Evolutionary conservation across 2,888 invertebrate species (phyloP).

Genomic region (Harpalus rubripes): DNA sequence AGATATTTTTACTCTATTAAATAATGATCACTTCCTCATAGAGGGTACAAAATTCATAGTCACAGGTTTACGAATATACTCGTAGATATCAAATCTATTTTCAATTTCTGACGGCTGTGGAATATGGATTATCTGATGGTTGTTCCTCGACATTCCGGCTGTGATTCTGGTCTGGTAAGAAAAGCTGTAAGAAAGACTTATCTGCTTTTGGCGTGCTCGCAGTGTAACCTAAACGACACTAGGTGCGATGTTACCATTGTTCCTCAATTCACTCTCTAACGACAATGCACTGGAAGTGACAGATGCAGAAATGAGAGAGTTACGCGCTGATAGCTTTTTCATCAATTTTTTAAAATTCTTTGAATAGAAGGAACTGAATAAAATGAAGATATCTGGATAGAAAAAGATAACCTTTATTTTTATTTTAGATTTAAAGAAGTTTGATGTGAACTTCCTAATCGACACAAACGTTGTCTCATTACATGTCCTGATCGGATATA

Average conservation of each 20-base stretch:
- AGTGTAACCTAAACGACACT: not conserved
- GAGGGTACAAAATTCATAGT: too few relatives aligned
- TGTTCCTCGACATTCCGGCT: not conserved
- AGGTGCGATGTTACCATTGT: not conserved
- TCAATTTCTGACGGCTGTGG: constrained; percentile 74
- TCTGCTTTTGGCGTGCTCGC: not conserved
- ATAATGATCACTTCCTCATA: too few relatives aligned
- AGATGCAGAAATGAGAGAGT: constrained; percentile 19
- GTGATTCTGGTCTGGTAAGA: not conserved
- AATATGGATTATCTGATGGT: not conserved
- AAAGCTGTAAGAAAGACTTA: not conserved
- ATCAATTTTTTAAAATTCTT: not conserved
- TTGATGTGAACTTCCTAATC: too few relatives aligned
- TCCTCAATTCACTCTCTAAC: constrained; percentile 5
- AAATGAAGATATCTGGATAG: not conserved
- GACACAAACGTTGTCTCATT: too few relatives aligned
- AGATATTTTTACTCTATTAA: too few relatives aligned
- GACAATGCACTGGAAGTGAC: constrained; percentile 19
- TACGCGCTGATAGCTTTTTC: constrained; percentile 9
- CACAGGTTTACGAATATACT: not conserved
- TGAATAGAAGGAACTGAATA: constrained; percentile 1
- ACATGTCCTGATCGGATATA: too few relatives aligned
- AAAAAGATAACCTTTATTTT: not conserved
- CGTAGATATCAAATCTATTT: constrained; percentile 76
- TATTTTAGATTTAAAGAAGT: not conserved